These are phyloP conservation scores for Hermatobates lingyangjiaoensis DNA, from an alignment of 1,140 invertebrate genomes.

Conservation along the genomic window DNA sequence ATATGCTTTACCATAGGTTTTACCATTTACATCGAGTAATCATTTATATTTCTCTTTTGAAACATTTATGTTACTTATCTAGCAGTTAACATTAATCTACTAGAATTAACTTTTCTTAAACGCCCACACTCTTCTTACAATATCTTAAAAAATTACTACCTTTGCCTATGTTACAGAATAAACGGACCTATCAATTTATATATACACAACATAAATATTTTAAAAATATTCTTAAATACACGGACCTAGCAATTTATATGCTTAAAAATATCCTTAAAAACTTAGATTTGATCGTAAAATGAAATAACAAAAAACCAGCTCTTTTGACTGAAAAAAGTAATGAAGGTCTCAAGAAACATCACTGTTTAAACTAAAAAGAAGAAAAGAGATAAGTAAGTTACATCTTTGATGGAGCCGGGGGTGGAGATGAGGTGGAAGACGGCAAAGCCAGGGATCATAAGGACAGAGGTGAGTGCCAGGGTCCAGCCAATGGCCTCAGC, in stretches of 20 bases:
- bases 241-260: background rate
- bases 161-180: no score
- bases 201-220: background rate
- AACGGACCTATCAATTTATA: no score
- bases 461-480: slow-evolving; percentile 46
- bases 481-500: slow-evolving; percentile 50
- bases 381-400: slow-evolving; percentile 19
- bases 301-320: background rate
- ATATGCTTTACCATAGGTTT: no score
- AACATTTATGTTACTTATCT: no score
- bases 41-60: no score
- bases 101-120: no score
- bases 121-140: no score
- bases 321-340: background rate
- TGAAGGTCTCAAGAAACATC: slow-evolving; percentile 2
- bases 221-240: background rate
- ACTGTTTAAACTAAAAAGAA: slow-evolving; percentile 3
- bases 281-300: background rate
- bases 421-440: slow-evolving; percentile 34
- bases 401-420: slow-evolving; percentile 35
- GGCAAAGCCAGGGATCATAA: slow-evolving; percentile 47
- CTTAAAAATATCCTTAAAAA: background rate
- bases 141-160: no score
- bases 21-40: no score
- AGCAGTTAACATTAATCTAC: no score